These are phyloP conservation scores for Chymomyza procnemis DNA, from an alignment of 2,888 invertebrate genomes.

Conservation along the genomic window DNA sequence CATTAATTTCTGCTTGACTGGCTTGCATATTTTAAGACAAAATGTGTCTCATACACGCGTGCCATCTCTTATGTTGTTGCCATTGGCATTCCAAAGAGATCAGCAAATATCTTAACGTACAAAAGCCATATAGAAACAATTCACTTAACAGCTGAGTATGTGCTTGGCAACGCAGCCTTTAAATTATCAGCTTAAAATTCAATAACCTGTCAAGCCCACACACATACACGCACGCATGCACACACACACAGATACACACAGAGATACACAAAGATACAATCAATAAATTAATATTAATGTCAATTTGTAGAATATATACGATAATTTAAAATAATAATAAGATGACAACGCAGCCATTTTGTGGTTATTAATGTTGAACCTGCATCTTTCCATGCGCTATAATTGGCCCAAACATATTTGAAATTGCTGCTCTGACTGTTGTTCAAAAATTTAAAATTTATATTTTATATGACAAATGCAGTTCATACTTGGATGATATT, in stretches of 20 bases:
- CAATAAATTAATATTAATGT: conserved; percentile 47
- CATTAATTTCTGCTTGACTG: neutral
- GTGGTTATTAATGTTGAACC: neutral
- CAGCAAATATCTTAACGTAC: conserved; percentile 1
- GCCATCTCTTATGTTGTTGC: neutral
- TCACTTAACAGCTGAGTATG: neutral
- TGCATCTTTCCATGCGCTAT: neutral
- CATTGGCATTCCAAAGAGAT: neutral
- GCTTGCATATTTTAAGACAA: conserved; percentile 2
- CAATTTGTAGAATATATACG: conserved; percentile 34
- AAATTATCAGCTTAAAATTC: conserved; percentile 34
- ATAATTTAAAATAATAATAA: conserved; percentile 36
- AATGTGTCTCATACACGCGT: neutral
- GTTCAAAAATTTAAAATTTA: too few relatives aligned
- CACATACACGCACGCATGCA: neutral
- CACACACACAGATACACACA: neutral
- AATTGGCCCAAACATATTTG: neutral
- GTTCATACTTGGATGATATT: too few relatives aligned
- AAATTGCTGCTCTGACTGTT: neutral
- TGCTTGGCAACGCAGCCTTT: conserved; percentile 7
- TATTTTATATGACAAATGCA: too few relatives aligned
- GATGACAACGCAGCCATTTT: conserved; percentile 27
- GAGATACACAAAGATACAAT: conserved; percentile 33
- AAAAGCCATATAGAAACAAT: neutral
- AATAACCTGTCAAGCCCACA: conserved; percentile 14